Conservation (phyloP, 2,797 vertebrate genomes). For the Oreortyx pictus region DNA sequence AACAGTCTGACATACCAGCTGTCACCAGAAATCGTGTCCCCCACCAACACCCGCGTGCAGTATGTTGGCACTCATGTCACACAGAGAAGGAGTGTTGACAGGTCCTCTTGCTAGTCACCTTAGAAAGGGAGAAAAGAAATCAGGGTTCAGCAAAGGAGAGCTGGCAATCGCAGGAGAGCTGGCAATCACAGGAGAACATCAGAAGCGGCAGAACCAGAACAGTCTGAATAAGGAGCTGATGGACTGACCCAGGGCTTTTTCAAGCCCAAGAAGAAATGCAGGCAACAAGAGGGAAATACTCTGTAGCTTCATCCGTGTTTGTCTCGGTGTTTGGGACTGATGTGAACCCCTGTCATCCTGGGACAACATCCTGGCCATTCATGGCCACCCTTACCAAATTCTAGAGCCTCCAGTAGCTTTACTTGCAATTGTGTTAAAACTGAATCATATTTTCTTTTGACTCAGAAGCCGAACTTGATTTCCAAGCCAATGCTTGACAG, state of each 20-base stretch:
- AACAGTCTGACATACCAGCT: slow-evolving; percentile 62
- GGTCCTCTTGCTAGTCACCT: slow-evolving; percentile 38
- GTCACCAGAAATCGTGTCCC: slow-evolving; percentile 49
- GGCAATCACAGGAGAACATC: neutral
- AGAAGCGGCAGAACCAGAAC: neutral
- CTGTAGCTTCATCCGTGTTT: neutral
- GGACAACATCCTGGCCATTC: neutral
- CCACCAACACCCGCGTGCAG: neutral
- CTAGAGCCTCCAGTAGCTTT: neutral
- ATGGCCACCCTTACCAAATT: neutral
- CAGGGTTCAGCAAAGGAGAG: neutral
- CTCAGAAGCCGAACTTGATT: slow-evolving; percentile 79
- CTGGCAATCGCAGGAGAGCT: neutral
- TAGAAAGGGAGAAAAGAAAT: slow-evolving; percentile 5
- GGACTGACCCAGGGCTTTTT: neutral
- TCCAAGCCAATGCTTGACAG: slow-evolving; percentile 89
- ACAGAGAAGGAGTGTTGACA: slow-evolving; percentile 28
- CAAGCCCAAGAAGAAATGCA: neutral
- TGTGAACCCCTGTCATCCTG: fast-evolving
- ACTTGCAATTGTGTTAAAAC: neutral
- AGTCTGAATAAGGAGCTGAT: neutral
- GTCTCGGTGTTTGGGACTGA: neutral
- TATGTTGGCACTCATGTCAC: slow-evolving; percentile 34
- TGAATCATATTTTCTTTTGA: slow-evolving; percentile 30
- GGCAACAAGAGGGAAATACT: neutral